Evolutionary conservation across 2,797 vertebrate genomes (phyloP).

Genomic region (Tapirus indicus): DNA sequence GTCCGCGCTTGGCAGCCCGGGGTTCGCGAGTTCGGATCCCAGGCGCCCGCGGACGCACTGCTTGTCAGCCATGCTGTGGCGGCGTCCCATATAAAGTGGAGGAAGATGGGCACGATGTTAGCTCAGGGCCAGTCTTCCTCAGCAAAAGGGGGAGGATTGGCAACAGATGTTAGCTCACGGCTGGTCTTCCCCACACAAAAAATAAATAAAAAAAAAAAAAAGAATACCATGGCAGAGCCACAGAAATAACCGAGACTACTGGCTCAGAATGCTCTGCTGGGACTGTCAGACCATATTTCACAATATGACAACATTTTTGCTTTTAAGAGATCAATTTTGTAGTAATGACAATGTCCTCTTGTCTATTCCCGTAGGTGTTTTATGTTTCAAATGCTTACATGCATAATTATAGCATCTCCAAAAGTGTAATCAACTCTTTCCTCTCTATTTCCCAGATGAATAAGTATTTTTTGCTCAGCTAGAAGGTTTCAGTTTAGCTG

Average conservation of each 20-base stretch:
- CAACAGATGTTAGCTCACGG: too few relatives aligned
- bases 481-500: slow-evolving; percentile 69
- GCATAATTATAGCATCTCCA: slow-evolving; percentile 49
- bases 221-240: neutral
- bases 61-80: too few relatives aligned
- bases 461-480: slow-evolving; percentile 38
- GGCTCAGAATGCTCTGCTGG: neutral
- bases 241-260: neutral
- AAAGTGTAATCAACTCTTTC: slow-evolving; percentile 42
- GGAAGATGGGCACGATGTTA: too few relatives aligned
- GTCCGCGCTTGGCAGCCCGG: too few relatives aligned
- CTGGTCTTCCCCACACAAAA: too few relatives aligned
- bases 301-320: neutral
- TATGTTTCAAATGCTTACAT: slow-evolving; percentile 59
- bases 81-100: too few relatives aligned
- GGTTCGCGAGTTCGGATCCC: too few relatives aligned
- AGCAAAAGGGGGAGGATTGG: too few relatives aligned
- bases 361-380: slow-evolving; percentile 19
- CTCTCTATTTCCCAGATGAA: slow-evolving; percentile 12
- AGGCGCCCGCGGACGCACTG: too few relatives aligned
- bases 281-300: neutral
- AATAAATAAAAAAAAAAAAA: too few relatives aligned
- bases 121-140: too few relatives aligned
- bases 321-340: slow-evolving; percentile 45
- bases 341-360: slow-evolving; percentile 17